These are phyloP conservation scores for Bombyx mori DNA, from an alignment of 1,140 invertebrate genomes.

Conservation along the genomic window ASM3026992v2 NC_085108.1:6046001-6046500, in stretches of 20 bases:
- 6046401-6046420: constrained; percentile 49
- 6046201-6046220: too few species aligned
- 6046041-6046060: too few species aligned
- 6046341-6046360: constrained; percentile 57
- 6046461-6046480: constrained; percentile 66
- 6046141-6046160: too few species aligned
- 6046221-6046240: neutral
- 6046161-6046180: too few species aligned
- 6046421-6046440: constrained; percentile 46
- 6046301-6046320: constrained; percentile 41
- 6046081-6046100: too few species aligned
- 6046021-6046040: too few species aligned
- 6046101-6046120: too few species aligned
- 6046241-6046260: constrained; percentile 37
- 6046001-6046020: too few species aligned
- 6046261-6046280: constrained; percentile 30
- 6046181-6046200: too few species aligned
- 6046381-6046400: constrained; percentile 57
- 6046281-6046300: constrained; percentile 51
- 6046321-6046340: constrained; percentile 51
- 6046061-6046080: too few species aligned
- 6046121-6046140: too few species aligned
- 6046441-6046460: constrained; percentile 49
- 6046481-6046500: constrained; percentile 67
- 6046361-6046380: constrained; percentile 53